Base-by-base conservation (phyloP, 2,888 invertebrate genomes). In the Amblyjoppa fuscipennis region DNA sequence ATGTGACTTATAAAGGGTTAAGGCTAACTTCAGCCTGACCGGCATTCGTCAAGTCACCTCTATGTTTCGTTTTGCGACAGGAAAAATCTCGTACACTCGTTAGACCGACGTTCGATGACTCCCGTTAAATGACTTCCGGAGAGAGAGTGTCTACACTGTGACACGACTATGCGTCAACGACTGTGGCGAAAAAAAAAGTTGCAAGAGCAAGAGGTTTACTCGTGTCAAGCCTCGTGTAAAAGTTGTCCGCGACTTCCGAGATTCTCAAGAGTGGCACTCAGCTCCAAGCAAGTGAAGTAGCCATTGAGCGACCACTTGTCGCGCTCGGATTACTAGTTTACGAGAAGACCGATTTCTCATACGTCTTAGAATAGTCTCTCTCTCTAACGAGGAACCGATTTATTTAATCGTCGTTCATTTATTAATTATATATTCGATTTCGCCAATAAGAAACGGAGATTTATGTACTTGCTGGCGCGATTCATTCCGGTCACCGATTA, bases 361-460 rank as follows among this genome's bases (percentile, higher is more conserved):
- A 70, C 53, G 64, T 53, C 45, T 49, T 16, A 13, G 74, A 83
- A 83, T 74, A 69, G 78, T 73, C 77, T 82, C 71, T 71, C 77
- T 66, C 77, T 66, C 77, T 77, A 82, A 82, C 77, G 76, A 77
- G 71, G 28, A 9, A 41, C 31, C 64, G 77, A n/a, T 45, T 76
- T 38, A 56, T 34, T 45, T 28, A 31, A 70, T 69, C 51, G 51
- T 53, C 41, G 64, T 64, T 45, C 53, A 56, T 75, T 84, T 75
- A 80, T 83, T 83, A 84, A 76, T 84, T 84, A 71, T 31, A 74
- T 7, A 75, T n/a, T 73, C 38, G 28, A 45, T 70, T 84, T 71
- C 51, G 31, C 68, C n/a, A 56, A 59, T 20, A 25, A 74, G 31
- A 75, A 53, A 70, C 59, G 11, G 34, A 53, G 74, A 84, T 80